Conservation (phyloP, 2,113 vertebrate species). For the Hyaena hyaena region DNA sequence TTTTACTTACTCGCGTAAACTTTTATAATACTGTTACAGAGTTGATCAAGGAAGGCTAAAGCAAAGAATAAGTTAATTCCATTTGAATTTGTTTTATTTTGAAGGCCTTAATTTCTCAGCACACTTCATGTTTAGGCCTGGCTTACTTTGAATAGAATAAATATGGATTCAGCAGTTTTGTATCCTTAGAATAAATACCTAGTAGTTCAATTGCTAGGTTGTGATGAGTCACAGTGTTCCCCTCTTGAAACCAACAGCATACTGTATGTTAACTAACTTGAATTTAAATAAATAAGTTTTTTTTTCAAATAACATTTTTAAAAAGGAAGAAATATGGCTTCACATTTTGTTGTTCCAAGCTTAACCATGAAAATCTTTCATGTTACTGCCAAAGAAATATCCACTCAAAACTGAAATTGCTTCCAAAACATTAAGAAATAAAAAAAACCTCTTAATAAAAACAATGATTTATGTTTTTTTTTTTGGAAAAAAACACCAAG, state of each 20-base stretch:
- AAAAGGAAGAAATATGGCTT: conserved; percentile 39
- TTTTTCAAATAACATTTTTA: no score
- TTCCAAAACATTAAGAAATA: conserved; percentile 50
- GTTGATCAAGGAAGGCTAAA: conserved; percentile 45
- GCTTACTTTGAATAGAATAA: conserved; percentile 63
- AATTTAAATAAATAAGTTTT: no score
- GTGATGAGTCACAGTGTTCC: no score
- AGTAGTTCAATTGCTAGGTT: no score
- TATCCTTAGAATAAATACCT: no score
- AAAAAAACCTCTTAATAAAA: conserved; percentile 44
- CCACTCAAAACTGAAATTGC: conserved; percentile 47
- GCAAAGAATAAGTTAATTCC: conserved; percentile 62
- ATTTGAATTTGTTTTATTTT: conserved; percentile 60
- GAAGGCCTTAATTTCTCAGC: conserved; percentile 53
- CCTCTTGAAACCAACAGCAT: no score
- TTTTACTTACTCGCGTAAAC: conserved; percentile 63
- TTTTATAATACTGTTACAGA: conserved; percentile 55
- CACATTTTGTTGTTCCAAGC: conserved; percentile 49
- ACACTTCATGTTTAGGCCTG: conserved; percentile 55
- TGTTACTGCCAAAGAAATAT: conserved; percentile 54
- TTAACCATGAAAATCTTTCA: conserved; percentile 55
- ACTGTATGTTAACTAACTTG: no score
- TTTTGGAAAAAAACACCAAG: background rate
- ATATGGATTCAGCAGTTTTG: background rate
- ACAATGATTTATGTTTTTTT: conserved; percentile 24